Percentiles rank a stretch among this genome's conserved stretches.
These are phyloP conservation scores for Kryptolebias marmoratus DNA, from an alignment of 2,113 vertebrate genomes.

Conservation along the genomic window DNA sequence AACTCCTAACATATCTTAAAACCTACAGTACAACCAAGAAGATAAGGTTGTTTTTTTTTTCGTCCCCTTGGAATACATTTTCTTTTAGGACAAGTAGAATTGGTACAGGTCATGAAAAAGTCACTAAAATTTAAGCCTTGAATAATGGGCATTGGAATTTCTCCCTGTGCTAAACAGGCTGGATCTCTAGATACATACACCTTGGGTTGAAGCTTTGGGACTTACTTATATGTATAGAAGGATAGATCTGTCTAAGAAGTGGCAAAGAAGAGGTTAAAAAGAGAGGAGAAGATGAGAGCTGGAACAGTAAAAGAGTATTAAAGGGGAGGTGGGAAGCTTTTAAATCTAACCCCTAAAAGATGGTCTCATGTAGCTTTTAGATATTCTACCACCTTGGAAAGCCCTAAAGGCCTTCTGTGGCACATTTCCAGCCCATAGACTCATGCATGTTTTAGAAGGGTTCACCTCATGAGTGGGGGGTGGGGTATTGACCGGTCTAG, in stretches of 20 bases:
- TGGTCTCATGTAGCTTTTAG: constrained; percentile 72
- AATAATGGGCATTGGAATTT: constrained; percentile 22
- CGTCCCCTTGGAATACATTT: no score
- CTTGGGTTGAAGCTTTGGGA: constrained; percentile 39
- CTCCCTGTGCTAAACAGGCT: constrained; percentile 29
- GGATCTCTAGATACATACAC: constrained; percentile 40
- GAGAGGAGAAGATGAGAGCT: constrained; percentile 36
- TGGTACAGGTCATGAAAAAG: constrained; percentile 11
- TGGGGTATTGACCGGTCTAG: constrained; percentile 73
- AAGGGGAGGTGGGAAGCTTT: constrained; percentile 52
- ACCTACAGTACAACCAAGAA: no score
- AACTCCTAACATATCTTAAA: background rate
- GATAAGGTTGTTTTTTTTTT: no score
- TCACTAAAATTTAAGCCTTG: constrained; percentile 32
- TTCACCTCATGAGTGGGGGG: constrained; percentile 53
- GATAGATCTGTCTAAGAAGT: constrained; percentile 47
- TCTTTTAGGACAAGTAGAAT: background rate
- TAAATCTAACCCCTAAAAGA: constrained; percentile 68
- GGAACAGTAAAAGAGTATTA: constrained; percentile 46
- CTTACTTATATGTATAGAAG: constrained; percentile 59
- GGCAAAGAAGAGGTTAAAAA: constrained; percentile 1
- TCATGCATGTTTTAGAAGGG: constrained; percentile 81
- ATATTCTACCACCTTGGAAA: constrained; percentile 67
- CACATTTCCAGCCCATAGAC: constrained; percentile 61
- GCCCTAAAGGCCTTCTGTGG: constrained; percentile 61